phyloP scores from a whole-genome alignment of 2,113 vertebrate genomes.

The Muntiacus muntjak region DNA sequence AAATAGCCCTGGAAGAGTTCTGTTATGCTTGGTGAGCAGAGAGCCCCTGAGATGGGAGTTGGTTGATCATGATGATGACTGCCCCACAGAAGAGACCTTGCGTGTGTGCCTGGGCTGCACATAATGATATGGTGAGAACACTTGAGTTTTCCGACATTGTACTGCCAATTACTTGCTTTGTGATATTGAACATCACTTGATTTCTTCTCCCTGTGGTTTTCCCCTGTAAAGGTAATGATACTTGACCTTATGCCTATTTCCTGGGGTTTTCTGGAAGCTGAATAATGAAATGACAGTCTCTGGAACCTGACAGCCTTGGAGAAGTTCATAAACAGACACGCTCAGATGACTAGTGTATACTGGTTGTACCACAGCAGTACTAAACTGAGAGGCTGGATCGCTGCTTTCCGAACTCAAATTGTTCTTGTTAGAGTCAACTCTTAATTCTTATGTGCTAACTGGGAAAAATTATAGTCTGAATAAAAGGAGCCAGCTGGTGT shows the following conservation, averaged over 20 bases:
- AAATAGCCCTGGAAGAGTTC: background rate
- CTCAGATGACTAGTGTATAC: background rate
- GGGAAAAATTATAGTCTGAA: slow-evolving; percentile 7
- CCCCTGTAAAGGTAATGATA: background rate
- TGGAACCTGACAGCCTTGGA: background rate
- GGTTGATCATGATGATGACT: background rate
- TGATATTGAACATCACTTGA: background rate
- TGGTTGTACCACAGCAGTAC: background rate
- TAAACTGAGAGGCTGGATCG: background rate
- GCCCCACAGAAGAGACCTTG: background rate
- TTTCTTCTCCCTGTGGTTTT: slow-evolving; percentile 20
- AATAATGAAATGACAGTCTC: background rate
- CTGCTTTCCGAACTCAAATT: slow-evolving; percentile 37
- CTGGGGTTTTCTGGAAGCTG: slow-evolving; percentile 26
- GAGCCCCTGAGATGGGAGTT: background rate
- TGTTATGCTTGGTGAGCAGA: background rate
- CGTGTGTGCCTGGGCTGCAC: background rate
- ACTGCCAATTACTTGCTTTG: background rate
- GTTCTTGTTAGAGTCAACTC: slow-evolving; percentile 12
- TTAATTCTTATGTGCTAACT: slow-evolving; percentile 31
- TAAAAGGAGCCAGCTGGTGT: slow-evolving; percentile 35
- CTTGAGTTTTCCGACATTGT: background rate
- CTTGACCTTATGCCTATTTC: slow-evolving; percentile 19
- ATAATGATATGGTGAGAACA: background rate
- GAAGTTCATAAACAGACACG: background rate